Evolutionary conservation across 1,140 invertebrate genomes (phyloP), one percentile per base, ranked within the genome.

Genomic region (Drosophila nebulosa): DNA sequence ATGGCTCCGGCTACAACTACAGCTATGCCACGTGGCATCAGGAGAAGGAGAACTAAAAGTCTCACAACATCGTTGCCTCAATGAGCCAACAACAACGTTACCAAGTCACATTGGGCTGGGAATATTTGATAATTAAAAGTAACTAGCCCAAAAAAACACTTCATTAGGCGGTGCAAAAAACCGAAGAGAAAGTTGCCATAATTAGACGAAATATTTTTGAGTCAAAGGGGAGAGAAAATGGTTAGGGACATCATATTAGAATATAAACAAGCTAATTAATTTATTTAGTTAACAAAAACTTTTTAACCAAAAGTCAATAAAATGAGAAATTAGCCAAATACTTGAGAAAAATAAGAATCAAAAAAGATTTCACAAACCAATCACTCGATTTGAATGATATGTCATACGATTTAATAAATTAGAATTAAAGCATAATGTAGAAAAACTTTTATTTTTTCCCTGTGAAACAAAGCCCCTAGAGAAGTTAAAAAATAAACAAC

Each of bases 11-110:
- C 39, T 42, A 14, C 39, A 9, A 9, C 27, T 30, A 30, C 27
- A 30, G 1, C 27, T 9, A 30, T 30, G 10, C 7, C 27, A 21
- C 39, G 5, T 46, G 39, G 16, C 7, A 46, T 46, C 39, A 21
- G 21, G 7, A 46, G 62, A 56, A 39, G 60, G 58, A 60, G 67
- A 67, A 62, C 39, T 36, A 70, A 74, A 70, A 65, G 35, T 36
- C 58, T 63, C 62, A 56, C 59, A 22, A 59, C 67, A 69, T 79
- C 56, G 74, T 78, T 75, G 76, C 80, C 81, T 86, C 63, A 69
- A 69, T 67, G 59, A 51, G 30, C 12, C 57, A 57, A 62, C 18
- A 57, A 62, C 18, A 46, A 46, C 39, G 39, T 21, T 46, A 30
- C 24, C 42, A 32, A 18, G 56, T 64, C 74, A 86, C 80, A 86